These are phyloP conservation scores for Cheiracanthium punctorium DNA, from an alignment of 2,888 invertebrate species.

Conservation along the genomic window DNA sequence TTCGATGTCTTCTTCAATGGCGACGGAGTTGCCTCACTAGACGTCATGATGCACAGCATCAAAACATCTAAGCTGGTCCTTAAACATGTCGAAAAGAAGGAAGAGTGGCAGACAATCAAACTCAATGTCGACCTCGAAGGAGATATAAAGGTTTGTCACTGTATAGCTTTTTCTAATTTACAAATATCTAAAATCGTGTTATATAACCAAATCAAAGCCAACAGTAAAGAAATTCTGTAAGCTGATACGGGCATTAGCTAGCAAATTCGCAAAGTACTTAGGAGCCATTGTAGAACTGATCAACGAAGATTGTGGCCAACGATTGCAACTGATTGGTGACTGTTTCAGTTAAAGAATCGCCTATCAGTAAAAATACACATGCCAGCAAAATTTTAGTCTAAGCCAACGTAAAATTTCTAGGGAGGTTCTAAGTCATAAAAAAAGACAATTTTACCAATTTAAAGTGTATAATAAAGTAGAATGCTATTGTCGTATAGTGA, in stretches of 20 bases:
- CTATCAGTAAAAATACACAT: no score
- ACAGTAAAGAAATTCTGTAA: not conserved
- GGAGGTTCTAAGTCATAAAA: no score
- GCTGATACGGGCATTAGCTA: not conserved
- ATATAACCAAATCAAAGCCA: not conserved
- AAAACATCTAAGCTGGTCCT: constrained; percentile 28
- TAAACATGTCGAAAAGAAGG: constrained; percentile 48
- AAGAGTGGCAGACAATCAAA: constrained; percentile 49
- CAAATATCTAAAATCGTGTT: not conserved
- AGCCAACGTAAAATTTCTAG: no score
- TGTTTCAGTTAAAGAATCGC: not conserved
- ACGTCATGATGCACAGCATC: constrained; percentile 43
- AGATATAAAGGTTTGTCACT: constrained; percentile 45
- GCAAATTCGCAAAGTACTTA: not conserved
- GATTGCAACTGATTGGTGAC: not conserved
- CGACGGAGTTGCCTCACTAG: constrained; percentile 36
- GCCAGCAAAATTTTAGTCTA: no score
- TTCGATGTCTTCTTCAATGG: constrained; percentile 64
- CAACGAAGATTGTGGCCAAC: not conserved
- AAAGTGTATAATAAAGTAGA: no score
- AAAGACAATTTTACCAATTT: no score
- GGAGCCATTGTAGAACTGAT: not conserved
- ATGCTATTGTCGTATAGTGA: no score
- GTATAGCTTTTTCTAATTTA: not conserved
- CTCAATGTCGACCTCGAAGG: constrained; percentile 36